These are phyloP conservation scores for Palythoa grandis DNA, from an alignment of 92 coral and sea anemone species.

Conservation along the genomic window DNA sequence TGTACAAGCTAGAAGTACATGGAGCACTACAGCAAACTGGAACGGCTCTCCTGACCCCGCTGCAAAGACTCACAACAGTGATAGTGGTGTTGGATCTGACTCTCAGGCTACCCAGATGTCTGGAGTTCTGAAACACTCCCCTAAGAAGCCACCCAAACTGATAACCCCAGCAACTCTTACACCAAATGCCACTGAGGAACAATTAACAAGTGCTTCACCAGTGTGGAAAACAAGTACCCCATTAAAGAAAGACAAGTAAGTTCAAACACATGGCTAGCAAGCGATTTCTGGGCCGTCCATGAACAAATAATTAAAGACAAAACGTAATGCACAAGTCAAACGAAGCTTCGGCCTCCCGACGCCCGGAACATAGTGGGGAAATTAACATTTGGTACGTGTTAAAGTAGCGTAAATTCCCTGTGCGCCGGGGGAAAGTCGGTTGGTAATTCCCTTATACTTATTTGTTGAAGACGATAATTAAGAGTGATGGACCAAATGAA, in stretches of 20 bases:
- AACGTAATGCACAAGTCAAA: no score
- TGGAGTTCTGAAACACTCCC: background rate
- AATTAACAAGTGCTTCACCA: background rate
- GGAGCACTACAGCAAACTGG: constrained; percentile 2
- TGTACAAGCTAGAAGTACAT: background rate
- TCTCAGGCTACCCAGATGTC: background rate
- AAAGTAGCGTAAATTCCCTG: no score
- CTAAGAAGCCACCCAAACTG: background rate
- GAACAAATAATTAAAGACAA: no score
- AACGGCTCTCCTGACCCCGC: background rate
- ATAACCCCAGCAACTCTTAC: background rate
- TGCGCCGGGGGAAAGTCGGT: no score
- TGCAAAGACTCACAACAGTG: background rate
- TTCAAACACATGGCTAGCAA: background rate
- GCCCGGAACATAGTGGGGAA: no score
- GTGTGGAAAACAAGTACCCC: constrained; percentile 35
- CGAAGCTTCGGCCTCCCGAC: no score
- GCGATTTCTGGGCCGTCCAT: no score
- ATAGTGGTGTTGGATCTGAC: constrained; percentile 29
- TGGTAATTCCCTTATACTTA: no score
- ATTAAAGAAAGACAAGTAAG: constrained; percentile 11
- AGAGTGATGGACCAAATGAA: no score
- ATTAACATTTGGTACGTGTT: no score
- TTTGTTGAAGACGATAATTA: no score
- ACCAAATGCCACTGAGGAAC: background rate